Conservation (phyloP, 2,888 invertebrate species). For the Gortyna flavago region DNA sequence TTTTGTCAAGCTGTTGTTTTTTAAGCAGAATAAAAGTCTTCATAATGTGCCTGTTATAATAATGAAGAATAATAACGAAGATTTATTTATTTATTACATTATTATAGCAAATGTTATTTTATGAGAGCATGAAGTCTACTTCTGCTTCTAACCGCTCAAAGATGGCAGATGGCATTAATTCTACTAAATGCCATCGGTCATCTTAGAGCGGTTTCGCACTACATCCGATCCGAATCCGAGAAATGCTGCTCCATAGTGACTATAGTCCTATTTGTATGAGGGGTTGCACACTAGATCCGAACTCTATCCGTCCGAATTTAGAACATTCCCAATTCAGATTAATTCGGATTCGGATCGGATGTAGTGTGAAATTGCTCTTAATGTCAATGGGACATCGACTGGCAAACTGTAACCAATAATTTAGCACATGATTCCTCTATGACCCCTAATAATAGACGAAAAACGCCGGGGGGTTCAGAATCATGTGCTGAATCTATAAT, state of each 20-base stretch:
- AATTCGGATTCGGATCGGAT: too few relatives aligned
- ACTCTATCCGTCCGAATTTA: too few relatives aligned
- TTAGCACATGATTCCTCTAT: neutral
- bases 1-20: conserved; percentile 4
- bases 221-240: too few relatives aligned
- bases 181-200: neutral
- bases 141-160: too few relatives aligned
- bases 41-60: neutral
- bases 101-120: neutral
- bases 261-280: too few relatives aligned
- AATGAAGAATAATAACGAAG: neutral
- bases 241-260: too few relatives aligned
- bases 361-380: too few relatives aligned
- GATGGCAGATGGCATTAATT: too few relatives aligned
- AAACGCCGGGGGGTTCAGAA: neutral
- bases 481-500: neutral
- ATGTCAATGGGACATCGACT: neutral
- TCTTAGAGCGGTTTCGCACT: too few relatives aligned
- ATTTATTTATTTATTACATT: neutral
- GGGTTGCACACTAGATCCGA: too few relatives aligned
- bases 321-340: too few relatives aligned
- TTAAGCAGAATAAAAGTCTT: neutral
- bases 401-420: neutral
- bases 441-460: neutral
- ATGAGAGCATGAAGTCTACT: neutral